phyloP scores from a whole-genome alignment of 2,113 vertebrate species.

The Scartelaos histophorus region DNA sequence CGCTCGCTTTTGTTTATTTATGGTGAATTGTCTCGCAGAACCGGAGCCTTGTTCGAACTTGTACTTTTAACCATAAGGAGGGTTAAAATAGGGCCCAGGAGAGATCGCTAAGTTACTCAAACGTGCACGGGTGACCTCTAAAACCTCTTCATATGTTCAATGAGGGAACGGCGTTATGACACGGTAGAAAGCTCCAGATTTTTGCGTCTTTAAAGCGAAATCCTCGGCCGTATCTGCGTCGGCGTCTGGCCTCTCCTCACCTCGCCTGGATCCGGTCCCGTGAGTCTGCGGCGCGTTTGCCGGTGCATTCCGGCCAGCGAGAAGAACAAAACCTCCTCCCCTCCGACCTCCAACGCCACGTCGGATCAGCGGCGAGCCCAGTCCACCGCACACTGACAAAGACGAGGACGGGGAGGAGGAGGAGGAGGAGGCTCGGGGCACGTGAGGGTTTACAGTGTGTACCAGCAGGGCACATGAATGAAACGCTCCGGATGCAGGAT shows the following conservation, averaged over 20 bases:
- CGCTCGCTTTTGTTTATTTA: too few species aligned
- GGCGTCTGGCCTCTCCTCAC: neutral
- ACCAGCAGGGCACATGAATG: slow-evolving; percentile 26
- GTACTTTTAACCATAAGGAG: too few species aligned
- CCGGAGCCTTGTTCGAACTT: too few species aligned
- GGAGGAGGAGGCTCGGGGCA: slow-evolving; percentile 24
- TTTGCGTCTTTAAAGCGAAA: too few species aligned
- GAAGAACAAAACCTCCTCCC: slow-evolving; percentile 42
- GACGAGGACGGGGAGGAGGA: slow-evolving; percentile 15
- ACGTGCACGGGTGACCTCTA: too few species aligned
- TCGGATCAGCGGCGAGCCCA: slow-evolving; percentile 65
- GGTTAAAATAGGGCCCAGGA: too few species aligned
- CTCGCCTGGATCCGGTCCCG: slow-evolving; percentile 2
- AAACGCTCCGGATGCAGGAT: slow-evolving; percentile 1
- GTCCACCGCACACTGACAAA: slow-evolving; percentile 69
- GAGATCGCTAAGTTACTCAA: too few species aligned
- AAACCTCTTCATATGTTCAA: too few species aligned
- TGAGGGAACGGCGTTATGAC: too few species aligned
- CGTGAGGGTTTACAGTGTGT: slow-evolving; percentile 15
- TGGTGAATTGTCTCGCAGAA: too few species aligned
- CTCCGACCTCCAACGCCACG: slow-evolving; percentile 72
- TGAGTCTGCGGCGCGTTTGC: slow-evolving; percentile 44
- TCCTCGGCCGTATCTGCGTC: too few species aligned
- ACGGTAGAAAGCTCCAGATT: too few species aligned
- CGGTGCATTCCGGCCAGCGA: slow-evolving; percentile 55